Conservation (phyloP, 2,113 vertebrate genomes). For the Pachycephala philippinensis region DNA sequence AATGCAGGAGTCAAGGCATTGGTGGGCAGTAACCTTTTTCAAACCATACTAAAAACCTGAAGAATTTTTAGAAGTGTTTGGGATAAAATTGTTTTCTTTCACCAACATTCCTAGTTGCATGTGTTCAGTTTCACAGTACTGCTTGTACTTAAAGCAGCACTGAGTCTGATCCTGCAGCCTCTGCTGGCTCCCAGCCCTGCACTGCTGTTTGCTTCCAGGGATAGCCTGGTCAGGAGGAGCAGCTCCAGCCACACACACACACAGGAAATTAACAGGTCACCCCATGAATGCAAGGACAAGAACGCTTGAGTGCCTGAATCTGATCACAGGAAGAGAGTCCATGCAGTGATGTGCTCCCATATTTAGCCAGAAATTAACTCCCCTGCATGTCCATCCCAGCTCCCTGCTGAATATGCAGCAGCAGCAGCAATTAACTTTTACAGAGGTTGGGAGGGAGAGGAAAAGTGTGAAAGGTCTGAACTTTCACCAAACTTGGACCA, state of each 20-base stretch:
- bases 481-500: not conserved
- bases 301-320: not conserved
- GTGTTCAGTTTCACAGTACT: not conserved
- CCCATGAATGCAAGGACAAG: not conserved
- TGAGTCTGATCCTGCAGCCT: not conserved
- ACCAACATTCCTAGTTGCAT: not conserved
- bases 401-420: not conserved
- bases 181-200: not conserved
- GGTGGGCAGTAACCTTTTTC: not conserved
- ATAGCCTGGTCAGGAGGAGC: not conserved
- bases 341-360: not conserved
- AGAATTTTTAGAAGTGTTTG: not conserved
- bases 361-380: constrained; percentile 37
- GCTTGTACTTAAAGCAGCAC: not conserved
- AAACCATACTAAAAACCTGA: not conserved
- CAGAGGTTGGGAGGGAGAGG: not conserved
- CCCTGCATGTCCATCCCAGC: not conserved
- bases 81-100: not conserved
- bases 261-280: not conserved
- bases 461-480: not conserved
- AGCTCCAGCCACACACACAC: not conserved
- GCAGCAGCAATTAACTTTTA: constrained; percentile 20
- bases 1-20: not conserved
- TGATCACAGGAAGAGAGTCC: not conserved
- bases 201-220: not conserved